Base-by-base conservation (phyloP, 2,113 vertebrate species). In the Malurus melanocephalus region DNA sequence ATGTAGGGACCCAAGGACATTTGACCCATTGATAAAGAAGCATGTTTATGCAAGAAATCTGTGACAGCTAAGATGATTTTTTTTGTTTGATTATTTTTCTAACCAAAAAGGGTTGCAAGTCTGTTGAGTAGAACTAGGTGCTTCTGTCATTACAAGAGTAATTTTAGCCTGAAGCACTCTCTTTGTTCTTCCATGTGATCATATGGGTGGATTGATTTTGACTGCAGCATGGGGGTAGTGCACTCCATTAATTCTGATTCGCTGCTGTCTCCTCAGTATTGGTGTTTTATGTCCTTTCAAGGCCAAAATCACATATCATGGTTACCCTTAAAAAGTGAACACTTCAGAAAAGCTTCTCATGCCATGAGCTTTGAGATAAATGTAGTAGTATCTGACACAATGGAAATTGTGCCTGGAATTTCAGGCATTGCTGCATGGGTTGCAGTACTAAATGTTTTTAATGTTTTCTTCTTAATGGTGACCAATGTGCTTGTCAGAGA, bases 141-240 rank as follows among this genome's bases (percentile, higher is more conserved):
- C 60, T 93, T 89, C 74, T 7, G 4, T 82, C 84, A 92, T 91
- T 90, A 64, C 62, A 83, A 85, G 76, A 89, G 77, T 72, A 62
- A 40, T 71, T 89, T 77, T 85, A 93, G 56, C 93, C 86, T 84
- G 65, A 77, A 94, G 92, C 85, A 18, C 92, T 85, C 62, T 69
- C 69, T 94, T 95, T 94, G 57, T 92, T 95, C 57, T 92, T 95
- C 72, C 33, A 7, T 89, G 33, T 87, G 74, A 67, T 87, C 66
- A 4, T 83, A 79, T 68, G 62, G 27, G 52, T 74, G 61, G 55
- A 97, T 95, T 94, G 94, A 93, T 95, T 95, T 95, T 95, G 52
- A 61, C 60, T 82, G 55, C 76, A 93, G 30, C 69, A 60, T 61
- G 57, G 94, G 61, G 35, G 51, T 78, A 85, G 7, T 75, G 78